Evolutionary conservation across 2,888 invertebrate species (phyloP).

Genomic region (Cerastis rubricosa): DNA sequence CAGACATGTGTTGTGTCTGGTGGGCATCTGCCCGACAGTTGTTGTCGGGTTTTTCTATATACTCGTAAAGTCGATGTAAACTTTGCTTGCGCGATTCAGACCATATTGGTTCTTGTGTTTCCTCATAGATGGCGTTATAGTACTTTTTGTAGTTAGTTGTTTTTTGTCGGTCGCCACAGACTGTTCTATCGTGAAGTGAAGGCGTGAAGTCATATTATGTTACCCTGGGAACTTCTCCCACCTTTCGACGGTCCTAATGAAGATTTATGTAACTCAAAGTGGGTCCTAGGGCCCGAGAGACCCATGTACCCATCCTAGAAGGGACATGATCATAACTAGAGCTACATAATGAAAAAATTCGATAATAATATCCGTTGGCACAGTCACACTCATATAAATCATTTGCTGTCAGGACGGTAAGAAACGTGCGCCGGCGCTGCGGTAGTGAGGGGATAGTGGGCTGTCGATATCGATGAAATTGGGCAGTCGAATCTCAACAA

Average conservation of each 20-base stretch:
- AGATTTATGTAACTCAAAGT: slow-evolving; percentile 43
- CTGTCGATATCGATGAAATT: slow-evolving; percentile 35
- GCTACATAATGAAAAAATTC: slow-evolving; percentile 64
- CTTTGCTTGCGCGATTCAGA: too few species aligned
- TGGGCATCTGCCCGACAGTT: too few species aligned
- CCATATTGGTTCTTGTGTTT: too few species aligned
- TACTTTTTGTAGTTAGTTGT: too few species aligned
- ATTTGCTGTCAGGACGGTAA: slow-evolving; percentile 76
- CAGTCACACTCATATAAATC: slow-evolving; percentile 79
- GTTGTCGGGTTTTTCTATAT: too few species aligned
- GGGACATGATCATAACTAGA: slow-evolving; percentile 55
- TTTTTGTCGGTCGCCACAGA: too few species aligned
- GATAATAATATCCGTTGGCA: slow-evolving; percentile 64
- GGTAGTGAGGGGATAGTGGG: slow-evolving; percentile 56
- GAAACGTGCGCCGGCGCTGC: slow-evolving; percentile 68
- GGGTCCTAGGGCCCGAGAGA: slow-evolving; percentile 22
- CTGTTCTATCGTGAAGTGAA: too few species aligned
- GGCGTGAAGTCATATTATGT: too few species aligned
- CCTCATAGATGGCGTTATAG: too few species aligned
- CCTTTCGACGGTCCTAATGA: slow-evolving; percentile 29
- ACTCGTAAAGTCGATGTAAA: too few species aligned
- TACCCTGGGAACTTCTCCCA: background rate
- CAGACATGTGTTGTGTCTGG: too few species aligned
- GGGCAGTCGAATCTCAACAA: background rate
- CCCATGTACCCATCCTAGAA: slow-evolving; percentile 16